A percentile compares a stretch with the other conserved stretches of the same genome.
Evolutionary conservation across 2,797 vertebrate species (phyloP).

Genomic region (Myiothlypis chrysogaster): DNA sequence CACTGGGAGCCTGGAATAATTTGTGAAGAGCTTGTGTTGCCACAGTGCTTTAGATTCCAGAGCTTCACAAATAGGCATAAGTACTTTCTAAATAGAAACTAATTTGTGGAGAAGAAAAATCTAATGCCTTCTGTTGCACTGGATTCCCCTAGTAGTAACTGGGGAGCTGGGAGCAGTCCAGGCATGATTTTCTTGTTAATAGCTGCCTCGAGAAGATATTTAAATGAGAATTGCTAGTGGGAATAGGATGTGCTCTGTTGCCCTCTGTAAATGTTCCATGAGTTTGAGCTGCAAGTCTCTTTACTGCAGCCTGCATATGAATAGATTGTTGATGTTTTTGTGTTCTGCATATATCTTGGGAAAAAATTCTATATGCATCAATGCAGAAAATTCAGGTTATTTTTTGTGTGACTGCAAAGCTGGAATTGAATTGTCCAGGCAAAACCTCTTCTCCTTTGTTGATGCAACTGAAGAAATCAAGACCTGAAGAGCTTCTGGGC

Average conservation of each 20-base stretch:
- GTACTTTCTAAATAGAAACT: conserved; percentile 5
- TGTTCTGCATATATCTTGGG: not conserved
- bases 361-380: not conserved
- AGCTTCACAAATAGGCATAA: not conserved
- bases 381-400: not conserved
- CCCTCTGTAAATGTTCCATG: not conserved
- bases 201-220: conserved; percentile 13
- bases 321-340: not conserved
- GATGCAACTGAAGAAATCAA: not conserved
- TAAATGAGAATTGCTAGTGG: conserved; percentile 2
- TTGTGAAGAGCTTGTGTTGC: not conserved
- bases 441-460: not conserved
- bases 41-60: not conserved
- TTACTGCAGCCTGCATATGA: not conserved
- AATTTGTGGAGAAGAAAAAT: not conserved
- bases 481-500: not conserved
- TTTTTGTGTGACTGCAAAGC: not conserved
- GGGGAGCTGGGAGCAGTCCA: not conserved
- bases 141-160: not conserved
- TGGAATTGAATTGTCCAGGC: not conserved
- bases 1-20: not conserved
- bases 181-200: conserved; percentile 40
- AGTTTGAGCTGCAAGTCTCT: not conserved
- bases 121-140: not conserved
- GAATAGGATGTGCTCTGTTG: conserved; percentile 12